Percentiles rank a stretch among this genome's conserved stretches.
These are phyloP conservation scores for Heterotis niloticus DNA, from an alignment of 2,113 vertebrate genomes.

Conservation along the genomic window DNA sequence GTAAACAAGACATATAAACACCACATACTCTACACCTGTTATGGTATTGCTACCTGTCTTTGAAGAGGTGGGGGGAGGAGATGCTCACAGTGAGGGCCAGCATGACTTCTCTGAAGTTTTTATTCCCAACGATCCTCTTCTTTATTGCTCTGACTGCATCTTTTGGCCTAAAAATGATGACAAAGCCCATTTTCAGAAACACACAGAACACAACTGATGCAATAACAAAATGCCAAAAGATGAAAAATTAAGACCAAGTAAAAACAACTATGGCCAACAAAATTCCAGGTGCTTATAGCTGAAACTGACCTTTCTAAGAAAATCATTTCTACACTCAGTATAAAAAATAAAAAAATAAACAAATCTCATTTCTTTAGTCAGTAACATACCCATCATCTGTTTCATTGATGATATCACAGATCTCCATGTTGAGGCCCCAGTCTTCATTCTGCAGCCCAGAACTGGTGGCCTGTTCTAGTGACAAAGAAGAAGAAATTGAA, in stretches of 20 bases:
- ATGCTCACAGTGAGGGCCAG: slow-evolving; percentile 80
- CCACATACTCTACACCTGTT: neutral
- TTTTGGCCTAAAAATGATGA: slow-evolving; percentile 71
- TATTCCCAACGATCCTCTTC: slow-evolving; percentile 89
- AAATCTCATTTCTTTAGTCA: neutral
- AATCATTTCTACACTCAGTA: neutral
- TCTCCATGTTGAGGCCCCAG: slow-evolving; percentile 71
- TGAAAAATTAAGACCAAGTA: neutral
- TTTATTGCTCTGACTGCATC: slow-evolving; percentile 90
- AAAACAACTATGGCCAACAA: neutral
- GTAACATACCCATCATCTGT: slow-evolving; percentile 63
- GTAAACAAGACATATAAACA: neutral
- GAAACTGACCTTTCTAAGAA: neutral
- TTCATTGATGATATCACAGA: slow-evolving; percentile 71
- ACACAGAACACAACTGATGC: too few relatives aligned
- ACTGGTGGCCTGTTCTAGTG: slow-evolving; percentile 61
- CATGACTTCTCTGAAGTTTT: slow-evolving; percentile 95
- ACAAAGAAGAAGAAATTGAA: slow-evolving; percentile 12
- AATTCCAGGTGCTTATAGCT: neutral
- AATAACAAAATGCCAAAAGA: neutral
- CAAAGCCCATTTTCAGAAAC: neutral
- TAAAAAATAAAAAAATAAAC: neutral
- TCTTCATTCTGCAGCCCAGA: slow-evolving; percentile 55
- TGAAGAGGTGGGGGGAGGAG: neutral
- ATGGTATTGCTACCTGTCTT: neutral